Evolutionary conservation across 2,113 vertebrate genomes (phyloP), one percentile per base, ranked within the genome.

Genomic region (Phyllopteryx taeniolatus): DNA sequence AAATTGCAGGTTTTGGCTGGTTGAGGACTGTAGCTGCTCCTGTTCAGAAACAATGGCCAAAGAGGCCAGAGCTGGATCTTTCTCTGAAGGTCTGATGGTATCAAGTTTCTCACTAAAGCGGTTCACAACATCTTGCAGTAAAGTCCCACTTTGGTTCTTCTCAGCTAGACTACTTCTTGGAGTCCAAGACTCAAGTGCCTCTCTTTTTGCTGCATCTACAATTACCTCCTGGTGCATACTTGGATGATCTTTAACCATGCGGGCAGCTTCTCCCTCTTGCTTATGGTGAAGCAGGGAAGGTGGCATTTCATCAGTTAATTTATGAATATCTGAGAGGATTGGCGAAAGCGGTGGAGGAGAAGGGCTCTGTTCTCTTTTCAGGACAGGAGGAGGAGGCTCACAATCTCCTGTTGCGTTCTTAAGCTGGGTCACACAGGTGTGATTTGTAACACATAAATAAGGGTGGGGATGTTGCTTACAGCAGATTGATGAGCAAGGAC

Each of bases 91-190:
- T 87, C 92, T 92, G 87, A 96, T 96, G 70, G 92, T 94, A 82
- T 97, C 96, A 76, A 98, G 86, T 84, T 96, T 96, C 79, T 97
- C 94, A 87, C 93, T 96, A 87, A 97, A 94, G 60, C 93, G 94
- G 80, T 94, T 92, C 90, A 98, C 93, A 85, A 98, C 89, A 51
- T 95, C 95, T 85, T 95, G 93, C 81, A 97, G 92, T 74, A 91
- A 92, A 69, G 90, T 75, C 77, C 93, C 88, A 87, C 87, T 91
- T 82, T 92, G 90, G 76, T 90, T 89, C 72, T 89, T 83, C 72
- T 91, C 88, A 56, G 81, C 70, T 67, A 49, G 74, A 54, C 85
- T 86, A 78, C 86, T 91, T 81, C 78, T 81, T 70, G 82, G 79
- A n/a, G 74, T 51, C 46, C 35, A 76, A 74, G 67, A 86, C 20